Percentiles rank a stretch among this genome's conserved stretches.
Conservation (phyloP, 2,888 invertebrate genomes). For the Harmothoe impar region DNA sequence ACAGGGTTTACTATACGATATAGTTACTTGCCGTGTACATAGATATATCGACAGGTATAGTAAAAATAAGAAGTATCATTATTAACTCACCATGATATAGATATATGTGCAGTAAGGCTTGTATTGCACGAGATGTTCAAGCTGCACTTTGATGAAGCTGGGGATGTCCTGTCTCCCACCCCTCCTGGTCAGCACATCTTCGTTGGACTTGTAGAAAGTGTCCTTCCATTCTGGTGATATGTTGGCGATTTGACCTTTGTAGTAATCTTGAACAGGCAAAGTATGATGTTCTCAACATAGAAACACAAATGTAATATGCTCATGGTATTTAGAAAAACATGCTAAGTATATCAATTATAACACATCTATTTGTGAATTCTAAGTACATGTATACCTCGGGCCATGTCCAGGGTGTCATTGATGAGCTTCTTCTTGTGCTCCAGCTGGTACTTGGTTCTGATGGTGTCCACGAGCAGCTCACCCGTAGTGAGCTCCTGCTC, state of each 20-base stretch:
- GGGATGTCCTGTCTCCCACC: neutral
- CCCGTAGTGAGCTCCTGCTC: neutral
- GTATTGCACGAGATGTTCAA: neutral
- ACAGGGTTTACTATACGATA: too few species aligned
- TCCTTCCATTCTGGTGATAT: conserved; percentile 10
- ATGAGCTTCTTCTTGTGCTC: neutral
- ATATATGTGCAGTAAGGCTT: conserved; percentile 1
- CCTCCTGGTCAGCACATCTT: neutral
- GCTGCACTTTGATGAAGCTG: conserved; percentile 11
- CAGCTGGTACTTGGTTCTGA: neutral
- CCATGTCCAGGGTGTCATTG: conserved; percentile 18
- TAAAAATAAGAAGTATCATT: too few species aligned
- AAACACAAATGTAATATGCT: too few species aligned
- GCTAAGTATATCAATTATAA: too few species aligned
- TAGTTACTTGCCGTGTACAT: too few species aligned
- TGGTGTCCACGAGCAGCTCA: neutral
- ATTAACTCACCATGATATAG: conserved; percentile 21
- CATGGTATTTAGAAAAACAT: too few species aligned
- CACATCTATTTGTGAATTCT: too few species aligned
- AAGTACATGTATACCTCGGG: neutral
- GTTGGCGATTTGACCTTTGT: neutral
- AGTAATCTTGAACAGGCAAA: neutral
- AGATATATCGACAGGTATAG: neutral
- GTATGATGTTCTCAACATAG: too few species aligned
- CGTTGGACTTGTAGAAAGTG: neutral